Conservation (phyloP, 2,797 vertebrate species). For the Molossus alvarezi region DNA sequence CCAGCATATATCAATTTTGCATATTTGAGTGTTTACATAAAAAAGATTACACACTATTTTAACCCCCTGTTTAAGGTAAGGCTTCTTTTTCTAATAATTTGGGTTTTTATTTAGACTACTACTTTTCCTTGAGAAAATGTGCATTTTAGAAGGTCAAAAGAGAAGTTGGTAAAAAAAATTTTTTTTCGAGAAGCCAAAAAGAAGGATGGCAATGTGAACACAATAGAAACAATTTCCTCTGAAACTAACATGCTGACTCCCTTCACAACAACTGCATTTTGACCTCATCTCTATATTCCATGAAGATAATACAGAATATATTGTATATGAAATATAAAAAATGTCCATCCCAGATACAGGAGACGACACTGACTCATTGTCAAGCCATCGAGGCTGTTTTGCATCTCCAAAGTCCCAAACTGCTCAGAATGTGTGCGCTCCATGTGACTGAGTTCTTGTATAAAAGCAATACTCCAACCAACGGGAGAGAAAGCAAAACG, state of each 20-base stretch:
- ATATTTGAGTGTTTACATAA: background rate
- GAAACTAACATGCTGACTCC: background rate
- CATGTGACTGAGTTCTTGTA: background rate
- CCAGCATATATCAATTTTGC: background rate
- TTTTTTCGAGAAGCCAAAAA: background rate
- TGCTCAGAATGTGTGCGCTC: background rate
- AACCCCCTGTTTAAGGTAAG: background rate
- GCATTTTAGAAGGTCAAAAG: background rate
- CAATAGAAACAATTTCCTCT: background rate
- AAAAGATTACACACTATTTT: background rate
- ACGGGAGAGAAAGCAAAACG: background rate
- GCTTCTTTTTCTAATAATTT: background rate
- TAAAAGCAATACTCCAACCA: background rate
- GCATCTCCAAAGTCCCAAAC: background rate
- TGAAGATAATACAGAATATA: background rate
- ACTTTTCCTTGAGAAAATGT: slow-evolving; percentile 24
- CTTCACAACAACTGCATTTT: background rate
- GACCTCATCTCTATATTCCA: background rate
- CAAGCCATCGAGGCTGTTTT: background rate
- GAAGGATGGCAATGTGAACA: background rate
- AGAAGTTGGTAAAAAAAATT: background rate
- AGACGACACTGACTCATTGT: background rate
- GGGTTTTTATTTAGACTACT: background rate
- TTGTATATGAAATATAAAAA: background rate
- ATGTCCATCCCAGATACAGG: background rate